Percentiles rank a stretch among this genome's conserved stretches.
These are phyloP conservation scores for Pogona vitticeps DNA, from an alignment of 2,113 vertebrate species.

Conservation along the genomic window DNA sequence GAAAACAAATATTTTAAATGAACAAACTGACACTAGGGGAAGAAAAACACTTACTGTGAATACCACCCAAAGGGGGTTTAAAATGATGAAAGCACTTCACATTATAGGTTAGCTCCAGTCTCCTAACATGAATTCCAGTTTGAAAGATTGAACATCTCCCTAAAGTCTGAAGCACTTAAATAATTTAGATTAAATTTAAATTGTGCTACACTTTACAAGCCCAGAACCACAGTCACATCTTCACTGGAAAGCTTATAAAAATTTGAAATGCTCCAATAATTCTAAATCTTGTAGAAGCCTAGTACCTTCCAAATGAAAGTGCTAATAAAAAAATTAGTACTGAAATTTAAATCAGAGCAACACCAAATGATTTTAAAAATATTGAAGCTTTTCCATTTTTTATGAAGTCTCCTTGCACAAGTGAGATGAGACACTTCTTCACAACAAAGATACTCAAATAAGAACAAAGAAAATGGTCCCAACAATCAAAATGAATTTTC, in stretches of 20 bases:
- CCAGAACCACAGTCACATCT: slow-evolving; percentile 67
- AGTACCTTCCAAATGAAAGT: slow-evolving; percentile 75
- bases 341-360: slow-evolving; percentile 76
- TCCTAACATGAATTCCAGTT: slow-evolving; percentile 63
- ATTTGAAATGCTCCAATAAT: slow-evolving; percentile 80
- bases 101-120: slow-evolving; percentile 59
- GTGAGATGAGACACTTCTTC: slow-evolving; percentile 66
- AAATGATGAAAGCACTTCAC: slow-evolving; percentile 58
- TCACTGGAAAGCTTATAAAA: slow-evolving; percentile 81
- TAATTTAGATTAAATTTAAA: slow-evolving; percentile 81
- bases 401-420: slow-evolving; percentile 67
- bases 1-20: slow-evolving; percentile 73
- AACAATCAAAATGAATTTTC: background rate
- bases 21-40: slow-evolving; percentile 58
- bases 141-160: slow-evolving; percentile 71
- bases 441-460: slow-evolving; percentile 61
- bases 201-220: slow-evolving; percentile 72
- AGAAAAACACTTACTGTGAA: slow-evolving; percentile 42
- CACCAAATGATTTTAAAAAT: slow-evolving; percentile 75
- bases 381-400: slow-evolving; percentile 77
- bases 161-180: slow-evolving; percentile 73
- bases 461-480: slow-evolving; percentile 48
- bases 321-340: slow-evolving; percentile 77
- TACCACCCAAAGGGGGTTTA: slow-evolving; percentile 50
- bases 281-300: slow-evolving; percentile 79